phyloP scores from a whole-genome alignment of 2,797 vertebrate species.

The Phoeniculus purpureus region DNA sequence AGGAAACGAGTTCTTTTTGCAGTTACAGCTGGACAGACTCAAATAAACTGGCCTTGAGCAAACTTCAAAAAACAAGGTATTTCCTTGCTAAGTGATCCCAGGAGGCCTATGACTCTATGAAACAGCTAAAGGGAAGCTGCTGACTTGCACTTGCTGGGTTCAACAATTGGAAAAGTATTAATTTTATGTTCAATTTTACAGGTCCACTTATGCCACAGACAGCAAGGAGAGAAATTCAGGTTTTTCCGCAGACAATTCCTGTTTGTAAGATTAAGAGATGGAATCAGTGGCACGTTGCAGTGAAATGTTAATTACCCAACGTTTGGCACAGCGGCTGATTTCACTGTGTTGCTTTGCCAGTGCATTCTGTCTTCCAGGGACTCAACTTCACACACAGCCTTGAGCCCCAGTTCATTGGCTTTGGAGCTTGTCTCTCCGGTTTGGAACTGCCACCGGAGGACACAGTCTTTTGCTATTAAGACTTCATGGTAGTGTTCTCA shows the following conservation, averaged over 20 bases:
- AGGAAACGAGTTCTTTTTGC: background rate
- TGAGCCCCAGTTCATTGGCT: background rate
- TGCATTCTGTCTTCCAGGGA: background rate
- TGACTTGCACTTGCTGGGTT: conserved; percentile 35
- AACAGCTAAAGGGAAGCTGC: conserved; percentile 34
- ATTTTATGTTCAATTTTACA: conserved; percentile 49
- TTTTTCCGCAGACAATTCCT: conserved; percentile 17
- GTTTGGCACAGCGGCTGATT: conserved; percentile 12
- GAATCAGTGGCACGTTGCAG: background rate
- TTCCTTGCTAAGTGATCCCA: conserved; percentile 59
- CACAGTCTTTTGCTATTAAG: background rate
- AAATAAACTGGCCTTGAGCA: conserved; percentile 35
- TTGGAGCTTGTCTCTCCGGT: background rate
- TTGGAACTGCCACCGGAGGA: background rate
- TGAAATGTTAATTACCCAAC: conserved; percentile 31
- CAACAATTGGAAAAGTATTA: conserved; percentile 40
- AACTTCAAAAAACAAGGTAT: background rate
- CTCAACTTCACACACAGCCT: background rate
- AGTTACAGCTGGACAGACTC: conserved; percentile 19
- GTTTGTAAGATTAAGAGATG: conserved; percentile 38
- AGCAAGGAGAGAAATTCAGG: background rate
- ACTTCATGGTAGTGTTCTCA: background rate
- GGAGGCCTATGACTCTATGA: conserved; percentile 36
- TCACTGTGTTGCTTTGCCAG: background rate
- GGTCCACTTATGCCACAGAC: conserved; percentile 37